Conservation (phyloP, 2,888 invertebrate genomes). For the Tetranychus piercei region DNA sequence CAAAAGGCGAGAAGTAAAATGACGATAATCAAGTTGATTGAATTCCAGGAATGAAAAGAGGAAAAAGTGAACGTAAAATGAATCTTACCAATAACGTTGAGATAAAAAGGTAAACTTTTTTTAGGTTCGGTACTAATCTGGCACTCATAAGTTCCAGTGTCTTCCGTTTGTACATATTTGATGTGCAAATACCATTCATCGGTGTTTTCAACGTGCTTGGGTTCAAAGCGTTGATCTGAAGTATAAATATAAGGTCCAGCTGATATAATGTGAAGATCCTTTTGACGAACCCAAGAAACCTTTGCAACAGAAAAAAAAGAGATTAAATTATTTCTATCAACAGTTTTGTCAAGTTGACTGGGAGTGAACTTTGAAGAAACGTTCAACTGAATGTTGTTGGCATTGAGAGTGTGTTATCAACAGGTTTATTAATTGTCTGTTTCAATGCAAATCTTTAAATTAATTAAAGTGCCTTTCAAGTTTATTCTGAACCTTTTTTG, state of each 20-base stretch:
- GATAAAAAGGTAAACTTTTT: constrained; percentile 43
- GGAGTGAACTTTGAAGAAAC: too few species aligned
- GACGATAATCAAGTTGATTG: too few species aligned
- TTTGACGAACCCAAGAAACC: constrained; percentile 78
- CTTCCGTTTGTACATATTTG: constrained; percentile 75
- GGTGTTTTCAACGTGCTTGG: constrained; percentile 57
- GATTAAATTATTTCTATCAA: not conserved
- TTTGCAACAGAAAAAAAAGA: constrained; percentile 32
- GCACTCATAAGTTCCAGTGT: constrained; percentile 70
- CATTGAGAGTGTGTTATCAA: not conserved
- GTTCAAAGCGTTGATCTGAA: constrained; percentile 72
- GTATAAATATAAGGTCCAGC: constrained; percentile 76
- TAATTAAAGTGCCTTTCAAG: too few species aligned
- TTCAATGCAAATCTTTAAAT: too few species aligned
- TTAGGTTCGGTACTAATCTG: constrained; percentile 44
- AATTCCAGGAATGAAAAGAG: too few species aligned
- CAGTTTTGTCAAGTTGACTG: too few species aligned
- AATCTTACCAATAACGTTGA: constrained; percentile 66
- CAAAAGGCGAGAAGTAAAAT: too few species aligned
- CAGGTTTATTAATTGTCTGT: not conserved
- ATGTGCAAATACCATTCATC: constrained; percentile 84
- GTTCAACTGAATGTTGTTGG: not conserved
- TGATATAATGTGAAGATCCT: constrained; percentile 73
- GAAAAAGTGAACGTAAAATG: not conserved
- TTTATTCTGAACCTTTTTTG: too few species aligned